A percentile compares a stretch with the other conserved stretches of the same genome.
Conservation (phyloP, 2,888 invertebrate genomes). For the Xiphydria camelus region DNA sequence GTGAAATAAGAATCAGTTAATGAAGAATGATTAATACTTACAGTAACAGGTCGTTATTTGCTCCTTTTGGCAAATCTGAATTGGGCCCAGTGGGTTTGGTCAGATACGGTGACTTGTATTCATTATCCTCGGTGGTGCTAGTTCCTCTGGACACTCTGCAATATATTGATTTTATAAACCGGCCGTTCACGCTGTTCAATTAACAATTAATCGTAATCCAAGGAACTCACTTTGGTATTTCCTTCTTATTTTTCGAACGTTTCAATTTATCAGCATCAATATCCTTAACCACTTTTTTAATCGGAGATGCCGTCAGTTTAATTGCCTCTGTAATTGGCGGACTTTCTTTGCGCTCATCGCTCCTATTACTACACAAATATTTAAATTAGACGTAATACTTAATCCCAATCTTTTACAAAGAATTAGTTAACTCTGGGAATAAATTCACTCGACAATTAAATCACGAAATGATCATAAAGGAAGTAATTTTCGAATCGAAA, state of each 20-base stretch:
- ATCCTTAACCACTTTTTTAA: constrained; percentile 47
- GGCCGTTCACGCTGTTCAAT: background rate
- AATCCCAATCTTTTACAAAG: too few species aligned
- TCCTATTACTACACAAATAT: constrained; percentile 40
- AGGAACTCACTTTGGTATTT: constrained; percentile 54
- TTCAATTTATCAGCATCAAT: constrained; percentile 50
- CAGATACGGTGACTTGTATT: constrained; percentile 66
- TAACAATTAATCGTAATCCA: constrained; percentile 5
- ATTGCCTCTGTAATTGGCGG: constrained; percentile 53
- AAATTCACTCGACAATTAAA: too few species aligned
- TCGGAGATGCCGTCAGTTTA: constrained; percentile 51
- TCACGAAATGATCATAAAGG: too few species aligned
- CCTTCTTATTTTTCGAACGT: constrained; percentile 55
- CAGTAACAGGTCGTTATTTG: constrained; percentile 77
- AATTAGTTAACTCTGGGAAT: too few species aligned
- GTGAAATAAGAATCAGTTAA: constrained; percentile 5
- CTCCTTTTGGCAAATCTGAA: constrained; percentile 72
- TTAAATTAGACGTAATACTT: background rate
- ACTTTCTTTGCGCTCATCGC: constrained; percentile 50
- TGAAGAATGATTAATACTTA: constrained; percentile 59
- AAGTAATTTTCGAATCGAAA: too few species aligned
- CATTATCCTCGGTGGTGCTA: constrained; percentile 59
- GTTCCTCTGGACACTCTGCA: constrained; percentile 57
- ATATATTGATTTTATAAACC: constrained; percentile 10
- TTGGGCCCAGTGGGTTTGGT: constrained; percentile 71